Percentiles rank a stretch among this genome's conserved stretches.
Conservation (phyloP, 2,888 invertebrate genomes). For the Drosophila vallismaia region DNA sequence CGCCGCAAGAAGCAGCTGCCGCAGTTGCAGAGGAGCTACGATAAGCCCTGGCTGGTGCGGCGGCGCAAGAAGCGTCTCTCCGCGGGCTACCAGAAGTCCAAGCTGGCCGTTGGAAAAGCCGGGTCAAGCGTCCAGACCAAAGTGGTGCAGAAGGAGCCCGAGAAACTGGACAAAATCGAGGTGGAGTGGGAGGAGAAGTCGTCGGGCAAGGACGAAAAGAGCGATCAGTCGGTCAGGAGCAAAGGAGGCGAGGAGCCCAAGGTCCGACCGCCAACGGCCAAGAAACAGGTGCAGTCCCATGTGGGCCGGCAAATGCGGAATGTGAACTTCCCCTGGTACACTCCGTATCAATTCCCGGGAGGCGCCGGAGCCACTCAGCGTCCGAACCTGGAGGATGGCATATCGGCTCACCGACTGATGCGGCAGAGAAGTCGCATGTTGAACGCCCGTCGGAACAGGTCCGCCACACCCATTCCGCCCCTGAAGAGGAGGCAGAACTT, state of each 20-base stretch:
- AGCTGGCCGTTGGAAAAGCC: background rate
- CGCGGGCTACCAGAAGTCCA: background rate
- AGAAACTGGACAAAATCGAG: background rate
- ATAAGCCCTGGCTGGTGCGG: slow-evolving; percentile 33
- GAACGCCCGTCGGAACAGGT: background rate
- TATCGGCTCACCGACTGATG: background rate
- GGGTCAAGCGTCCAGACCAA: background rate
- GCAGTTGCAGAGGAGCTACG: slow-evolving; percentile 17
- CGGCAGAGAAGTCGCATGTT: background rate
- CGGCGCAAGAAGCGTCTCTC: background rate
- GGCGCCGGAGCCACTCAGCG: slow-evolving; percentile 22
- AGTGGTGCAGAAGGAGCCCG: too few species aligned
- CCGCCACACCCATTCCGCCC: background rate
- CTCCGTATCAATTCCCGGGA: slow-evolving; percentile 20
- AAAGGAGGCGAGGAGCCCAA: background rate
- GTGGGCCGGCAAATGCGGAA: slow-evolving; percentile 11
- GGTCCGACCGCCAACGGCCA: background rate
- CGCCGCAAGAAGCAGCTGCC: background rate
- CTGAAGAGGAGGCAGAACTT: background rate
- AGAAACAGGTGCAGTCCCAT: background rate
- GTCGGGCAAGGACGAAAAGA: background rate
- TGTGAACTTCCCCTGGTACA: slow-evolving; percentile 23
- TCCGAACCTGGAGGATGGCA: background rate
- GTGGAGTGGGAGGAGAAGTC: slow-evolving; percentile 1
- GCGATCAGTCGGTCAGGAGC: background rate